These are phyloP conservation scores for Microtus oregoni DNA, from an alignment of 2,113 vertebrate genomes.

Conservation along the genomic window DNA sequence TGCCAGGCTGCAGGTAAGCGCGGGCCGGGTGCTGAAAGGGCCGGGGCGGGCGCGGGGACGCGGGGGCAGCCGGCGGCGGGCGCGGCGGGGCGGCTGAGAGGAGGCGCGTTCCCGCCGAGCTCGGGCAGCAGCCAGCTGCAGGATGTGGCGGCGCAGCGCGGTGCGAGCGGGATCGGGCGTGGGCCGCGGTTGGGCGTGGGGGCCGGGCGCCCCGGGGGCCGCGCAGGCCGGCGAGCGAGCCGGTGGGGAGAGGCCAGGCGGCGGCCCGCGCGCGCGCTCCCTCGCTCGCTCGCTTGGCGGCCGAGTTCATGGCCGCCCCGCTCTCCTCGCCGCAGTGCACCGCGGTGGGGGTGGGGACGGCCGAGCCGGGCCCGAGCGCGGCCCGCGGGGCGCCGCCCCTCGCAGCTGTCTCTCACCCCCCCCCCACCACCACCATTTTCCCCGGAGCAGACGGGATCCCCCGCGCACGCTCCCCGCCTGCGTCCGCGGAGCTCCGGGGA, in stretches of 20 bases:
- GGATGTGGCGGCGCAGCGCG: conserved; percentile 70
- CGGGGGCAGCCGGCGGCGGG: conserved; percentile 60
- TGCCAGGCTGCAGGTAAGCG: conserved; percentile 75
- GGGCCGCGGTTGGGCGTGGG: conserved; percentile 55
- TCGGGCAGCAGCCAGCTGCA: conserved; percentile 64
- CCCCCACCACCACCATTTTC: conserved; percentile 70
- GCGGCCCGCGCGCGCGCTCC: conserved; percentile 73
- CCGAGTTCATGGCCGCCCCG: conserved; percentile 74
- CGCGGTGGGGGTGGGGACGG: conserved; percentile 52
- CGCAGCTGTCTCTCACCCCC: conserved; percentile 63
- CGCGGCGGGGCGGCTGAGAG: conserved; percentile 51
- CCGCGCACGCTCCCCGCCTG: conserved; percentile 53
- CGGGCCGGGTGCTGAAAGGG: conserved; percentile 67
- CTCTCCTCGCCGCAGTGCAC: conserved; percentile 70
- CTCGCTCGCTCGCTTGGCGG: not conserved
- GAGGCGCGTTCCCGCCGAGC: conserved; percentile 73
- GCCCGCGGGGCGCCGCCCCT: conserved; percentile 62
- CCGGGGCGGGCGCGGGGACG: conserved; percentile 54
- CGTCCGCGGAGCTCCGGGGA: conserved; percentile 58
- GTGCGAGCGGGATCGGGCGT: conserved; percentile 59
- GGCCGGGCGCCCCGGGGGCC: conserved; percentile 1
- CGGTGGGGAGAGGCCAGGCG: conserved; percentile 40
- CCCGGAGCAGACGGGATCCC: conserved; percentile 72
- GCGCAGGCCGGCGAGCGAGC: conserved; percentile 62
- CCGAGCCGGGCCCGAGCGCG: conserved; percentile 16